Percentiles rank a stretch among this genome's conserved stretches.
phyloP scores from a whole-genome alignment of 2,113 vertebrate genomes.

The Mesocricetus auratus region DNA sequence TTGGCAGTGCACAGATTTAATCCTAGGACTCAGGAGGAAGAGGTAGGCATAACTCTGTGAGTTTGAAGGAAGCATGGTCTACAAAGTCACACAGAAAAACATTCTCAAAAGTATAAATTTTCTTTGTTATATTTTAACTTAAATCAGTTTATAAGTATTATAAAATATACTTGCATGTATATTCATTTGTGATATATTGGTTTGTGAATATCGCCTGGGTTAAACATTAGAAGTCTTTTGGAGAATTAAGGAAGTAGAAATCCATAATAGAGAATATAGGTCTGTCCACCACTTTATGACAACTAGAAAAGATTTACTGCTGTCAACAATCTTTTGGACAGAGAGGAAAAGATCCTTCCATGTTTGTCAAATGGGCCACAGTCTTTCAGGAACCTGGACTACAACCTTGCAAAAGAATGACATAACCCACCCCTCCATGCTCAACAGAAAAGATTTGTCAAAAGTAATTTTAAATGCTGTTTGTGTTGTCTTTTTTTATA shows the following conservation, averaged over 20 bases:
- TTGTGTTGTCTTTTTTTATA: not conserved
- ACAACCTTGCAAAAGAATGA: not conserved
- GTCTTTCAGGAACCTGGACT: not conserved
- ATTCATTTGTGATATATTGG: too few species aligned
- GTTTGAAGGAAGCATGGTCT: too few species aligned
- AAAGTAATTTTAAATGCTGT: not conserved
- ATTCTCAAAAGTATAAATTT: not conserved
- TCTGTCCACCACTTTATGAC: not conserved
- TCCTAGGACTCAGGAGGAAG: too few species aligned
- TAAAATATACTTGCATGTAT: not conserved
- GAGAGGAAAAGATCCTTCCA: not conserved
- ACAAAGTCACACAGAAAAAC: too few species aligned
- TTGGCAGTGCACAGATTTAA: too few species aligned
- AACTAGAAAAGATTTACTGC: not conserved
- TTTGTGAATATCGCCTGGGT: not conserved
- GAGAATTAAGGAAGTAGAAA: not conserved
- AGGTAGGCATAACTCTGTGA: too few species aligned
- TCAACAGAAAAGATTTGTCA: not conserved
- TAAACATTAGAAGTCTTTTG: not conserved
- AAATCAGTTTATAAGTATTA: not conserved
- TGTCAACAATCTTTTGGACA: fast-evolving
- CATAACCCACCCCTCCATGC: not conserved
- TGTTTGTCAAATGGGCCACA: fast-evolving
- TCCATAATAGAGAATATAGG: fast-evolving
- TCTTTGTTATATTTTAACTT: not conserved